A percentile compares a stretch with the other conserved stretches of the same genome.
Conservation (phyloP, 2,888 invertebrate species). For the Drosophila nr. perissopoda region DNA sequence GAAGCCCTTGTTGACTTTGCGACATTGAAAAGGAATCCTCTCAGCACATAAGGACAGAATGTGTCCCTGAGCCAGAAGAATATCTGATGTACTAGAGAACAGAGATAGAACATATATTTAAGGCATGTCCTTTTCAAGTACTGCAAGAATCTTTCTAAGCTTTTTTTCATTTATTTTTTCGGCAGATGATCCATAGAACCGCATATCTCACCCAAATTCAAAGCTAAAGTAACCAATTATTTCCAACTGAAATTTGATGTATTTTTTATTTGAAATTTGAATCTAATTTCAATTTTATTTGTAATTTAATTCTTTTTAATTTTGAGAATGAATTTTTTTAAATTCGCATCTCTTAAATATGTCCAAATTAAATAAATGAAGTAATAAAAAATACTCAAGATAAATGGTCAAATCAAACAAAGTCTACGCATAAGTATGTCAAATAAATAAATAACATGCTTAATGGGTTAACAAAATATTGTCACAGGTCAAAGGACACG, state of each 20-base stretch:
- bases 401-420: not conserved
- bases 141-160: not conserved
- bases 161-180: not conserved
- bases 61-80: not conserved
- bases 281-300: too few species aligned
- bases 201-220: not conserved
- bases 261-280: not conserved
- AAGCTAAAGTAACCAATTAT: not conserved
- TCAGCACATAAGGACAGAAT: not conserved
- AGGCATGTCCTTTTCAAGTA: not conserved
- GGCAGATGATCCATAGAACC: too few species aligned
- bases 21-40: not conserved
- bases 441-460: not conserved
- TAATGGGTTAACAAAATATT: not conserved
- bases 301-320: too few species aligned
- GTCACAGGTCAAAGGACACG: not conserved
- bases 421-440: not conserved
- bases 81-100: not conserved
- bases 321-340: too few species aligned
- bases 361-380: not conserved
- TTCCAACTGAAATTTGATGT: not conserved
- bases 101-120: not conserved
- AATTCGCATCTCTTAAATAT: too few species aligned
- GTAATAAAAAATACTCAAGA: not conserved
- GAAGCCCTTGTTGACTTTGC: not conserved